Evolutionary conservation across 2,797 vertebrate genomes (phyloP).

Genomic region (Triplophysa bombifrons): DNA sequence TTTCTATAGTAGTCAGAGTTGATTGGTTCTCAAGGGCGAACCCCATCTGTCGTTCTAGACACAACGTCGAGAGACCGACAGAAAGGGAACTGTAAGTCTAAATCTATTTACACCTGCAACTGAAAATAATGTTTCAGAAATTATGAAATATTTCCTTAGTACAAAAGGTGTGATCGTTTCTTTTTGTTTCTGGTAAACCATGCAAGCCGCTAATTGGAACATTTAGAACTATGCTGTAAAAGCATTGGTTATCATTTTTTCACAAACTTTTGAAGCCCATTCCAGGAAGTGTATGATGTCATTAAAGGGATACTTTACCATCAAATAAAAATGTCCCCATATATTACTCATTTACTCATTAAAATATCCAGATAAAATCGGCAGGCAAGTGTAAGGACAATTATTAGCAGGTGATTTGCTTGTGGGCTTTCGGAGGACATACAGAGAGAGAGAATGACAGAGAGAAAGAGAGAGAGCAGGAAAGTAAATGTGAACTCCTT

Average conservation of each 20-base stretch:
- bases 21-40: no score
- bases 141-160: neutral
- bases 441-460: neutral
- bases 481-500: conserved; percentile 20
- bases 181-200: neutral
- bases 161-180: neutral
- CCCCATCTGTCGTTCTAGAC: no score
- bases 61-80: no score
- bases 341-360: no score
- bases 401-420: conserved; percentile 23
- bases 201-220: neutral
- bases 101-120: neutral
- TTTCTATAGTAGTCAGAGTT: no score
- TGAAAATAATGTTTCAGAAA: neutral
- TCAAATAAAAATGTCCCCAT: no score
- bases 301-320: no score
- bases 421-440: conserved; percentile 1
- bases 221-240: neutral
- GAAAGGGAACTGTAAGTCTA: neutral
- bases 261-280: neutral
- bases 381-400: conserved; percentile 24
- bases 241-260: neutral
- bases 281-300: neutral
- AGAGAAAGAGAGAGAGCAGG: neutral
- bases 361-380: neutral